Conservation (phyloP, 1,140 invertebrate species). For the Campoletis sonorensis region DNA sequence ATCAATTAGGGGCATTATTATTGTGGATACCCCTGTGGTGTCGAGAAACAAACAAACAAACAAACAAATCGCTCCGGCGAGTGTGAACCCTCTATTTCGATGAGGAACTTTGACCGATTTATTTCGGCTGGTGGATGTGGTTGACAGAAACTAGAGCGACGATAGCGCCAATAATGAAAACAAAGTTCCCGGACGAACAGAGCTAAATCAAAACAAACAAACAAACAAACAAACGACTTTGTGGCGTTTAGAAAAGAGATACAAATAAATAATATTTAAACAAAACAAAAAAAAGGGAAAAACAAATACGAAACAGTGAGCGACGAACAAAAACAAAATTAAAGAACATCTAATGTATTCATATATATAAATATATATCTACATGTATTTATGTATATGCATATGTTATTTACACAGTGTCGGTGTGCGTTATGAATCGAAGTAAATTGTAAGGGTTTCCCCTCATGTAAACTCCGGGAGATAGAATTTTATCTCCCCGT, state of each 20-base stretch:
- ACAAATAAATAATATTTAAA: too few relatives aligned
- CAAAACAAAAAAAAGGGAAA: neutral
- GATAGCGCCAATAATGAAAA: neutral
- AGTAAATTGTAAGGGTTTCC: constrained; percentile 12
- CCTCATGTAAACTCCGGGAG: neutral
- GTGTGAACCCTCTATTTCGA: too few relatives aligned
- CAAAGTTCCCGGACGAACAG: constrained; percentile 45
- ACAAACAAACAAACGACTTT: constrained; percentile 13
- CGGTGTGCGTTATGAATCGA: constrained; percentile 50
- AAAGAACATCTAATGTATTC: constrained; percentile 43
- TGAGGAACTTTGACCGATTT: too few relatives aligned
- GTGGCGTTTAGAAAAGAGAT: neutral
- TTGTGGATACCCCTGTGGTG: constrained; percentile 49
- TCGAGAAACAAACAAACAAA: constrained; percentile 40
- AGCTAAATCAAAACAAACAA: constrained; percentile 76
- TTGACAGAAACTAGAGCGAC: constrained; percentile 17
- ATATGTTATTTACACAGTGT: constrained; percentile 46
- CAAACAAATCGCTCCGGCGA: constrained; percentile 21
- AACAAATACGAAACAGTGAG: constrained; percentile 46
- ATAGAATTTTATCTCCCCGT: too few relatives aligned
- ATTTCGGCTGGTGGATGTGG: constrained; percentile 30
- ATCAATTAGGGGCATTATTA: constrained; percentile 74
- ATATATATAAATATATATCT: constrained; percentile 30
- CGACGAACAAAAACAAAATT: constrained; percentile 62
- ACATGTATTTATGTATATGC: constrained; percentile 24